Base-by-base conservation (phyloP, 2,888 invertebrate genomes). In the Pyrrhia umbra region DNA sequence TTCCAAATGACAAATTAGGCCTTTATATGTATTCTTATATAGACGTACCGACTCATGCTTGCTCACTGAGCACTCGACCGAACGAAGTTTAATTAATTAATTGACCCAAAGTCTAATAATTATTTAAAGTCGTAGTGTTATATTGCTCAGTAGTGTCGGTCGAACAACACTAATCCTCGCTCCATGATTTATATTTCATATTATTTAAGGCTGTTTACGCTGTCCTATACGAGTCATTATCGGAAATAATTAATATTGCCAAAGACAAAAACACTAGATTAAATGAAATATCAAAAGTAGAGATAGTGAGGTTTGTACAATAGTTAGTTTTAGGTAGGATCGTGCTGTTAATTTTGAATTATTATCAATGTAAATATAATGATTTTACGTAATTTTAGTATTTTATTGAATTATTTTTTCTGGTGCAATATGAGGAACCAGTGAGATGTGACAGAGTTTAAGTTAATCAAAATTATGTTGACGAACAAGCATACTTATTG, bases 281-380 rank as follows among this genome's bases (percentile, higher is more conserved):
- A 60, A 75, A 73, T 78, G 59, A 63, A 76, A 78, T 83, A 85
- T 85, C 81, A 82, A 84, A 76, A 76, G 77, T 87, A 87, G 83
- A 65, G 46, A 69, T 85, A 87, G 84, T 79, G 84, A 85, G 75
- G 85, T 87, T 88, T 89, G 89, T 90, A 89, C 89, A 88, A 85
- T 89, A 87, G 85, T 59, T 87, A 85, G 84, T 73, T 65, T 49
- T 77, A 87, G 82, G 75, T 82, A 85, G 79, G 78, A 66, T 68
- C 79, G 79, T 81, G 75, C 69, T 79, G 75, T 75, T 82, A 77
- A 74, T 79, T 78, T 75, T 75, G 76, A 74, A 75, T 79, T 75
- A 70, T 77, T 69, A 67, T 80, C 78, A 65, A 59, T 79, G 76
- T 79, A 80, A 81, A 71, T 80, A 79, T 74, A 56, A 75, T 72